These are phyloP conservation scores for Pediacus dermestoides DNA, from an alignment of 2,888 invertebrate species.

Conservation along the genomic window DNA sequence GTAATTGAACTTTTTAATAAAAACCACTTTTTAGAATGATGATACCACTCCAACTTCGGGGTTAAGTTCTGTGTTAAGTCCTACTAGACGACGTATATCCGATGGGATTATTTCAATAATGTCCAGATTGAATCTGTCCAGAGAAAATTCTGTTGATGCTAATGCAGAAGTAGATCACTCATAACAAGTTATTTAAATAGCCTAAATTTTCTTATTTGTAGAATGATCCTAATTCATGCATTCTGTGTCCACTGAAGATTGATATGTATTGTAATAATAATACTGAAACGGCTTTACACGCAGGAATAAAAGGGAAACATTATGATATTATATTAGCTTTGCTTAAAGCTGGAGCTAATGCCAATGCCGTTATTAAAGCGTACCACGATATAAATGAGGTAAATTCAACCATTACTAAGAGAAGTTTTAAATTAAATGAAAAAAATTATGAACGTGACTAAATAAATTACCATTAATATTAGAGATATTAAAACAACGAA, in stretches of 20 bases:
- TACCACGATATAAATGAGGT: constrained; percentile 49
- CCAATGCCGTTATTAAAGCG: constrained; percentile 68
- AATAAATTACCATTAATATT: too few relatives aligned
- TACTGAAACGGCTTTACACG: constrained; percentile 79
- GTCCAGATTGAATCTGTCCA: constrained; percentile 70
- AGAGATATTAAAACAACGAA: too few relatives aligned
- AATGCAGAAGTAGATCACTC: too few relatives aligned
- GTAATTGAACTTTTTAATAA: too few relatives aligned
- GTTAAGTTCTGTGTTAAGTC: constrained; percentile 48
- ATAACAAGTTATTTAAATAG: not conserved
- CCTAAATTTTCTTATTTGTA: constrained; percentile 17
- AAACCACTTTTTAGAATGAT: constrained; percentile 44
- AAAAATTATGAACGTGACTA: too few relatives aligned
- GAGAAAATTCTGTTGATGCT: constrained; percentile 49
- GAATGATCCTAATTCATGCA: constrained; percentile 42
- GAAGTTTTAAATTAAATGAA: too few relatives aligned
- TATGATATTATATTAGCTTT: constrained; percentile 67
- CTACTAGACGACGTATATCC: constrained; percentile 71
- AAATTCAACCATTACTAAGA: constrained; percentile 18
- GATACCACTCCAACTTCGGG: constrained; percentile 44
- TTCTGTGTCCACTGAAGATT: constrained; percentile 67
- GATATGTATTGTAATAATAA: constrained; percentile 73
- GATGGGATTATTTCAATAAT: constrained; percentile 87
- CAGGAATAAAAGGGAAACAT: constrained; percentile 74
- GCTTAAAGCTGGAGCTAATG: constrained; percentile 75